These are phyloP conservation scores for Onchidella celtica DNA, from an alignment of 2,888 invertebrate species.

Conservation along the genomic window DNA sequence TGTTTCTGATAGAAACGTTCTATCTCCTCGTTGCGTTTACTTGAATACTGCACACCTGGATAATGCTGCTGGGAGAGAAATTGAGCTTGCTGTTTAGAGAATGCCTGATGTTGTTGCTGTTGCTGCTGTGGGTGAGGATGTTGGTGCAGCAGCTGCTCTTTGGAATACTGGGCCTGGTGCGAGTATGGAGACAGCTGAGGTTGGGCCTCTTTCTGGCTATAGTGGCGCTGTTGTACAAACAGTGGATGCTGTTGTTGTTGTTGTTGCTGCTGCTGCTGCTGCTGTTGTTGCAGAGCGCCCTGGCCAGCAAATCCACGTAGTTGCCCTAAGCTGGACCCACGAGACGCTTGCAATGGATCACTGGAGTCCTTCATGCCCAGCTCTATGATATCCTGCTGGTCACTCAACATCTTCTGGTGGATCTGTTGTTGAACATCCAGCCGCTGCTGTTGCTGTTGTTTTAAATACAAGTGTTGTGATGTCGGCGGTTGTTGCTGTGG, in stretches of 20 bases:
- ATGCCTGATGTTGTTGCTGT: conserved; percentile 23
- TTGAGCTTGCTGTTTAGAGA: conserved; percentile 31
- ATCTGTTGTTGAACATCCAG: conserved; percentile 35
- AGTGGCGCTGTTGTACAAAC: conserved; percentile 23
- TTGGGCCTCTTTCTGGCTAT: conserved; percentile 4
- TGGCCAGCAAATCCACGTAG: conserved; percentile 31
- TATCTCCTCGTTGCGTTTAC: conserved; percentile 16
- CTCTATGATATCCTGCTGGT: conserved; percentile 39
- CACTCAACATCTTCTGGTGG: conserved; percentile 16
- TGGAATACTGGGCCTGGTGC: conserved; percentile 19
- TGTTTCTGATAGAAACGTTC: conserved; percentile 37
- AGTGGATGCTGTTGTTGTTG: neutral
- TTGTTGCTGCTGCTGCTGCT: conserved; percentile 30
- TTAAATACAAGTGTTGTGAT: conserved; percentile 26
- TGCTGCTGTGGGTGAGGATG: too few species aligned
- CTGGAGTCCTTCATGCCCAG: conserved; percentile 45
- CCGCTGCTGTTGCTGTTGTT: conserved; percentile 39
- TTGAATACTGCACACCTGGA: conserved; percentile 3
- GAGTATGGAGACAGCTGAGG: conserved; percentile 2
- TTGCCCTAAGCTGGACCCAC: neutral
- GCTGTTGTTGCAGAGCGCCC: conserved; percentile 15
- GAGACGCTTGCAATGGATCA: conserved; percentile 42
- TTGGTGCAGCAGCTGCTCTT: conserved; percentile 19
- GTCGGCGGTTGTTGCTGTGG: conserved; percentile 33
- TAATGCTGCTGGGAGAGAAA: conserved; percentile 32